phyloP scores from a whole-genome alignment of 2,797 vertebrate genomes.

The Rhyacichthys aspro region DNA sequence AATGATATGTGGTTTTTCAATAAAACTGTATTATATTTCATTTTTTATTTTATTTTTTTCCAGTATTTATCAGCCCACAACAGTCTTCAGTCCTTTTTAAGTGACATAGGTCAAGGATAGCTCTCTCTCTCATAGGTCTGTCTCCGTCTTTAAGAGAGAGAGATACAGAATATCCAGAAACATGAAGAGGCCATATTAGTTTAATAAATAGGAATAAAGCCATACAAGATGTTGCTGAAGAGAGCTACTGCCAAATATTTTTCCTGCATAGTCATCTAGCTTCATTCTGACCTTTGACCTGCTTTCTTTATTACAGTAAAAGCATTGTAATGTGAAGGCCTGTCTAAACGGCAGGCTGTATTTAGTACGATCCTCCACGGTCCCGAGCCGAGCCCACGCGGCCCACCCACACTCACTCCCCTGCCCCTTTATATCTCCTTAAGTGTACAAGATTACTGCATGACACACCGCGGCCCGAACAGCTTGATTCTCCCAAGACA shows the following conservation, averaged over 20 bases:
- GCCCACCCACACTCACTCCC: constrained; percentile 24
- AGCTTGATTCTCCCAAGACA: constrained; percentile 25
- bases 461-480: constrained; percentile 19
- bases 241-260: neutral
- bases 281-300: constrained; percentile 1
- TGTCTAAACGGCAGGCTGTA: constrained; percentile 9
- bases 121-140: no score
- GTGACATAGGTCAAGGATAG: no score
- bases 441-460: constrained; percentile 36
- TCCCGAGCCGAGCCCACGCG: constrained; percentile 14
- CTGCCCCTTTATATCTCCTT: constrained; percentile 23
- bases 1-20: no score
- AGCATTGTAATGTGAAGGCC: constrained; percentile 15
- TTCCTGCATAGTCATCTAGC: neutral
- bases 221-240: no score
- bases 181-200: no score
- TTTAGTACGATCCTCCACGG: constrained; percentile 12
- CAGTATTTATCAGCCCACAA: no score
- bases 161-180: no score
- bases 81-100: no score
- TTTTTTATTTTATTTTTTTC: no score
- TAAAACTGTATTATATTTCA: no score
- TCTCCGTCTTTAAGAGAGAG: no score
- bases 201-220: no score
- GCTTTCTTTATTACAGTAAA: neutral